A percentile compares a stretch with the other conserved stretches of the same genome.
phyloP scores from a whole-genome alignment of 2,888 invertebrate species.

The Ennomos quercinarius region DNA sequence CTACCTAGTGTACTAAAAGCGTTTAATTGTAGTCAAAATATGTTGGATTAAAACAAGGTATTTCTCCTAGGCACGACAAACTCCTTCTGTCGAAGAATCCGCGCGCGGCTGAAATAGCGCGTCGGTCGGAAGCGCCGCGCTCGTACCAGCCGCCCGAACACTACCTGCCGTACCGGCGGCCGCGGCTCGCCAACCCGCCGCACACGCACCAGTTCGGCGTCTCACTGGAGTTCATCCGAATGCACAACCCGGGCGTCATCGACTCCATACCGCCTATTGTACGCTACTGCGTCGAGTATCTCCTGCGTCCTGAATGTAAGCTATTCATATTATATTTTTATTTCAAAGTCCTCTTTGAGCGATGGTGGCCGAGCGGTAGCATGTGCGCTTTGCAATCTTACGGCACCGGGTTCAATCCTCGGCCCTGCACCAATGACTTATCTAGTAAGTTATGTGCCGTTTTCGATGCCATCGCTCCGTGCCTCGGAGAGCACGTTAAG shows the following conservation, averaged over 20 bases:
- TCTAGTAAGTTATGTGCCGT: too few relatives aligned
- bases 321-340: too few relatives aligned
- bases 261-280: constrained; percentile 97
- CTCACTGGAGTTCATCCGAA: constrained; percentile 95
- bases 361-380: too few relatives aligned
- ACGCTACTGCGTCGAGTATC: constrained; percentile 94
- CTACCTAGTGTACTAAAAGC: too few relatives aligned
- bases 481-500: too few relatives aligned
- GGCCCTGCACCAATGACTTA: too few relatives aligned
- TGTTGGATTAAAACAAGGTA: constrained; percentile 1
- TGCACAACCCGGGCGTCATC: constrained; percentile 90
- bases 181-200: constrained; percentile 53
- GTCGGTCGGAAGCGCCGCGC: neutral
- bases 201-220: constrained; percentile 98
- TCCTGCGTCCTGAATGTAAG: constrained; percentile 95
- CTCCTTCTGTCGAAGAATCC: constrained; percentile 87
- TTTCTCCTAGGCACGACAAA: constrained; percentile 89
- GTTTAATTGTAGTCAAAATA: too few relatives aligned
- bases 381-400: too few relatives aligned
- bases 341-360: too few relatives aligned
- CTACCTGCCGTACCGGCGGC: neutral
- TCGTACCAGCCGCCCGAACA: neutral
- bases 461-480: too few relatives aligned
- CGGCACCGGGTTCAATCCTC: too few relatives aligned
- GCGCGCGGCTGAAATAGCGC: constrained; percentile 57